Evolutionary conservation across 2,113 vertebrate genomes (phyloP).

Genomic region (Pituophis catenifer): DNA sequence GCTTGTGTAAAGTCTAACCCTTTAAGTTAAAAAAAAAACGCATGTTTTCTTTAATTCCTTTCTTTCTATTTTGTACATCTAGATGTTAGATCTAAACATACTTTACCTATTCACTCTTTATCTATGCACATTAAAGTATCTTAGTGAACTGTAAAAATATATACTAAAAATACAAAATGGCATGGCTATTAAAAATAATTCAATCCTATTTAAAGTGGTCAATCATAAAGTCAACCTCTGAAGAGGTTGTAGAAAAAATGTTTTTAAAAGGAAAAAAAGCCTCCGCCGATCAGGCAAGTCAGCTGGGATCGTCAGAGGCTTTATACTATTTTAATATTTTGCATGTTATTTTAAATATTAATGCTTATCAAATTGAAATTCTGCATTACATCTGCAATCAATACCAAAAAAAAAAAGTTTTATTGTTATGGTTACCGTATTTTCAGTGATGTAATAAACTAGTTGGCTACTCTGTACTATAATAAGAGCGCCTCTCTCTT

Average conservation of each 20-base stretch:
- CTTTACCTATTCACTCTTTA: neutral
- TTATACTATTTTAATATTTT: neutral
- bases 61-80: neutral
- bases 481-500: neutral
- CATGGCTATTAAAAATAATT: neutral
- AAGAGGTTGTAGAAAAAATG: no score
- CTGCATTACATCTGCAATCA: neutral
- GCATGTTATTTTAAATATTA: constrained; percentile 19
- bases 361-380: neutral
- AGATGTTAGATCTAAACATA: neutral
- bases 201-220: neutral
- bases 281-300: no score
- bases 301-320: no score
- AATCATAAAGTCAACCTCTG: neutral
- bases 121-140: neutral
- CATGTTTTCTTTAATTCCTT: neutral
- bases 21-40: neutral
- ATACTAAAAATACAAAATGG: neutral
- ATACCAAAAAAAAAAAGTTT: neutral
- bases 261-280: no score
- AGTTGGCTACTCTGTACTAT: neutral
- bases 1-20: neutral
- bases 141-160: neutral
- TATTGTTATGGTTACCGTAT: neutral
- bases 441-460: neutral